Base-by-base conservation (phyloP, 35 echinoderm and acorn worm genomes). In the Heliocidaris erythrogramma region DNA sequence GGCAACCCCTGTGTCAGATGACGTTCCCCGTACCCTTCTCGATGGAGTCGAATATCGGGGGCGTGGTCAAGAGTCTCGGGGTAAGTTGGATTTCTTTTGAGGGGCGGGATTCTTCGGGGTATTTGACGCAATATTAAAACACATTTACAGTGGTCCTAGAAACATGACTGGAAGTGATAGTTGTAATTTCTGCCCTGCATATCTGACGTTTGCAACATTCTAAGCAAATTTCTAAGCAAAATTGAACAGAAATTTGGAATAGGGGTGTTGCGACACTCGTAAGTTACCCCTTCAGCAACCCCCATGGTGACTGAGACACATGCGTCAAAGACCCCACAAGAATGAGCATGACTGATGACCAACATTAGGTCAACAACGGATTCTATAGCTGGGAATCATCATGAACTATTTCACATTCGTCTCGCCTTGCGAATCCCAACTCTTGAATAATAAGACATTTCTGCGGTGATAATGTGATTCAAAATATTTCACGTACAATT, bases 391-490 rank as follows among this genome's bases (percentile, higher is more conserved):
- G 65, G 65, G 65, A 78, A n/a, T 21, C 65, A 0, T 78, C 65
- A 78, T 78, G 27, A 78, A 78, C n/a, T 78, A 78, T 78, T 78
- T 78, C 65, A 78, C 65, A 78, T 78, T 78, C 65, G 27, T 78
- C 27, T 24, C 5, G 27, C 14, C 65, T 78, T 21, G 14, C 8
- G 65, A 17, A 14, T 69, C 60, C 6, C 13, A 69, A 69, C 60
- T 69, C 13, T 21, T 6, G 14, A 78, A 78, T 78, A 78, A 78
- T 24, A 78, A 78, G 65, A 78, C 65, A 42, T 42, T 27, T 78
- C 65, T 27, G 65, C 27, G 65, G 27, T 78, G 61, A 71, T 71
- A 24, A 78, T 78, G 17, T n/a, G 65, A 78, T 78, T 2, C 65
- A 27, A 78, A 0, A 21, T 78, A 18, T 27, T 78, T 21, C 14